phyloP scores from a whole-genome alignment of 2,797 vertebrate genomes.

The Malacoctenus gilli region DNA sequence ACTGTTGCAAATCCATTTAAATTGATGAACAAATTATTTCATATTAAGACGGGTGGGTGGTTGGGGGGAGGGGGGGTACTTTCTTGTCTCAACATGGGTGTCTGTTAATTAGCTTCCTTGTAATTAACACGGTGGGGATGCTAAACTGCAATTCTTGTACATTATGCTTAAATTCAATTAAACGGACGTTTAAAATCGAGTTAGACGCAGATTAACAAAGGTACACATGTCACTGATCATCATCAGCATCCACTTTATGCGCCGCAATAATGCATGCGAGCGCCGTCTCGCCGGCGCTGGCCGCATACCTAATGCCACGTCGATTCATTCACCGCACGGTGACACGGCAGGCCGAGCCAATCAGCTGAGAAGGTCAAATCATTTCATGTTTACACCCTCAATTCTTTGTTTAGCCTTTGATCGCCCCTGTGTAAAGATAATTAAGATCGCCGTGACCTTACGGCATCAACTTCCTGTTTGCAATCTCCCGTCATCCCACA shows the following conservation, averaged over 20 bases:
- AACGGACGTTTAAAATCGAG: conserved; percentile 28
- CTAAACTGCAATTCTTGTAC: conserved; percentile 53
- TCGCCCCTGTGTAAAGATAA: conserved; percentile 30
- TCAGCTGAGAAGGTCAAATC: conserved; percentile 16
- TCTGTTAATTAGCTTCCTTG: conserved; percentile 60
- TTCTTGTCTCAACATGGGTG: conserved; percentile 43
- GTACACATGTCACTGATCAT: conserved; percentile 33
- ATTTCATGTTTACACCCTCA: conserved; percentile 14
- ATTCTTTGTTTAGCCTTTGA: conserved; percentile 8
- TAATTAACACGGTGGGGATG: conserved; percentile 63
- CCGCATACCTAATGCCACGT: conserved; percentile 3
- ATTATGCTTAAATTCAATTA: conserved; percentile 55
- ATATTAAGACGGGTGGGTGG: too few species aligned
- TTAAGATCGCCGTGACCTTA: conserved; percentile 44
- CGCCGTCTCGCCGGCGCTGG: conserved; percentile 8
- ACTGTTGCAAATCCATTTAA: conserved; percentile 65
- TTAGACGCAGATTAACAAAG: conserved; percentile 32
- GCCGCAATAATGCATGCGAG: conserved; percentile 4
- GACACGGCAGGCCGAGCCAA: background rate
- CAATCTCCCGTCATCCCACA: conserved; percentile 21
- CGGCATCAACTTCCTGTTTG: conserved; percentile 37
- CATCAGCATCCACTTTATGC: conserved; percentile 28
- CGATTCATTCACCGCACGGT: conserved; percentile 2
- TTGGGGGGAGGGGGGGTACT: conserved; percentile 30
- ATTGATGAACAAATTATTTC: conserved; percentile 72